Evolutionary conservation across 2,113 vertebrate species (phyloP), one percentile per base, ranked within the genome.

Genomic region (Stigmatopora argus): DNA sequence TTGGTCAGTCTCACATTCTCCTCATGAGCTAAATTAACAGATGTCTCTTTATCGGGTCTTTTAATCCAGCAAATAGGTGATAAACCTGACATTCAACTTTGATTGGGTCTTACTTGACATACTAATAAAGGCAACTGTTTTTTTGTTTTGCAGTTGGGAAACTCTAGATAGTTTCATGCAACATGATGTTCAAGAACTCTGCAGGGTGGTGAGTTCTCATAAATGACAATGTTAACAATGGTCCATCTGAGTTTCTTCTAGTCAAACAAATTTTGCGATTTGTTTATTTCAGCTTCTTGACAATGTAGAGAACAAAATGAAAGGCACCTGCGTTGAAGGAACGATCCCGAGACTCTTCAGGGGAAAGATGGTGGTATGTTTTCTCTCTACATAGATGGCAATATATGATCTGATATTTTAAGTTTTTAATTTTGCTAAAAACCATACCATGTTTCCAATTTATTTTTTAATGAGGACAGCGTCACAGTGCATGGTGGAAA

Each of bases 101-200:
- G 1, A 31, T 31, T 31, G 1, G 7, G 38, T 10, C 38, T 41
- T 41, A 41, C 1, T 41, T 41, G 38, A 41, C 38, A 41, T 7
- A 41, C 38, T 41, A 10, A 41, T 41, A 41, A 41, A 41, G 38
- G 4, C 38, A 9, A 7, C 38, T 41, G 26, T 59, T 9, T 15
- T 1, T 66, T 31, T 38, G 48, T 52, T 67, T 60, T 18, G 72
- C 70, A 99, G 97, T 84, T 99, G 97, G 97, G 97, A 99, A 89
- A 99, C 97, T 41, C 89, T 99, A 88, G 97, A 99, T 89, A 99
- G 96, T 91, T 99, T 99, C 92, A 99, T 99, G 97, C 97, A 99
- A 83, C 97, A 99, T 7, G 96, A 99, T 65, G 97, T 98, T 51
- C 96, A 99, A 79, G 96, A 99, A 79, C 88, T 99, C 3, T 98